Evolutionary conservation across 2,888 invertebrate genomes (phyloP).

Genomic region (Elegia similella): DNA sequence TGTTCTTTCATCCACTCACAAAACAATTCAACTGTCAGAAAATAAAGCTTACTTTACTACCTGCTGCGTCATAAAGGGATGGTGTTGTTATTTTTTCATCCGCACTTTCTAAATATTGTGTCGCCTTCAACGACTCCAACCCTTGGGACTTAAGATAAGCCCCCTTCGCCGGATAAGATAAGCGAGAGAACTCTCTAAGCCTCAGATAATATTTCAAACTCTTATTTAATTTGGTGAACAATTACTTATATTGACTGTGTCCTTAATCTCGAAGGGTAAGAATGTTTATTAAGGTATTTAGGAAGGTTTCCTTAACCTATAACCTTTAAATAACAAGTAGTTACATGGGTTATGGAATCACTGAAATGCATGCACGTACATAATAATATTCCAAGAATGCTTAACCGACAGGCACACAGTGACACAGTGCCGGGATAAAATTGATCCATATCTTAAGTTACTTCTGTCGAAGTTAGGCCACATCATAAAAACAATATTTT

Average conservation of each 20-base stretch:
- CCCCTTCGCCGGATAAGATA: constrained; percentile 60
- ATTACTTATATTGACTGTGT: neutral
- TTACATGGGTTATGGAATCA: too few species aligned
- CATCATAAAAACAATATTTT: too few species aligned
- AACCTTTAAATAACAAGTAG: too few species aligned
- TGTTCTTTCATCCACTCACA: constrained; percentile 54
- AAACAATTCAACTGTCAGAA: constrained; percentile 47
- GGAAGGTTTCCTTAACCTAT: too few species aligned
- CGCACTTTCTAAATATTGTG: constrained; percentile 62
- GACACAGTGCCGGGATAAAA: too few species aligned
- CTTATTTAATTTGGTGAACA: constrained; percentile 10
- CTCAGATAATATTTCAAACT: constrained; percentile 40
- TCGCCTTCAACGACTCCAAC: constrained; percentile 39
- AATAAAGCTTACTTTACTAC: constrained; percentile 51
- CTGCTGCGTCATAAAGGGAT: constrained; percentile 58
- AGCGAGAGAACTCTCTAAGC: constrained; percentile 47
- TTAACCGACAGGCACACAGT: too few species aligned
- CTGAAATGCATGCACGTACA: too few species aligned
- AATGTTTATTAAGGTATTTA: too few species aligned
- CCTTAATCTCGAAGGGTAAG: too few species aligned
- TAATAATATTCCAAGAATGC: too few species aligned
- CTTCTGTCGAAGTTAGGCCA: too few species aligned
- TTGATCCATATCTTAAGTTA: too few species aligned
- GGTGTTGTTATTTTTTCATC: constrained; percentile 55
- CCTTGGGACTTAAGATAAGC: constrained; percentile 59